Conservation (phyloP, 2,888 invertebrate genomes). For the Sinopyrophorus schimmeli region DNA sequence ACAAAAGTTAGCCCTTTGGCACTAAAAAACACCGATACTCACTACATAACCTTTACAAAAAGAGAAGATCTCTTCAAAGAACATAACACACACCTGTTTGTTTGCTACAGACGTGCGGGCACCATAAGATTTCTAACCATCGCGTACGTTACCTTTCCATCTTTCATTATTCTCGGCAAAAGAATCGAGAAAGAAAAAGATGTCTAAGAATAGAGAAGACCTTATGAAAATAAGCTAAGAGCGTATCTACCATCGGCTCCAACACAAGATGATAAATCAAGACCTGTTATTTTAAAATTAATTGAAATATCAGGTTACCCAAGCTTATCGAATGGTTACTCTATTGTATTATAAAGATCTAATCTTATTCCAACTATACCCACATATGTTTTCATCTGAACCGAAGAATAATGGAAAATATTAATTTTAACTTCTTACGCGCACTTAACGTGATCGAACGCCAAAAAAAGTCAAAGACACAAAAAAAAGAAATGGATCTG, state of each 20-base stretch:
- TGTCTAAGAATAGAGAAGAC: slow-evolving; percentile 12
- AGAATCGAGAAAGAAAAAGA: slow-evolving; percentile 20
- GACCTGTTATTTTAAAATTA: slow-evolving; percentile 52
- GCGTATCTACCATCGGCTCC: slow-evolving; percentile 55
- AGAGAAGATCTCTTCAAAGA: slow-evolving; percentile 16
- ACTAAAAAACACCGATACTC: slow-evolving; percentile 34
- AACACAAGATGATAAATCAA: slow-evolving; percentile 51
- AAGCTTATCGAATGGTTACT: slow-evolving; percentile 43
- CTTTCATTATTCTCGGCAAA: slow-evolving; percentile 12
- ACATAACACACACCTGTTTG: slow-evolving; percentile 29
- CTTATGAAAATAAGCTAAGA: slow-evolving; percentile 41
- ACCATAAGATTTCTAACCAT: slow-evolving; percentile 38
- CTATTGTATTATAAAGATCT: slow-evolving; percentile 45
- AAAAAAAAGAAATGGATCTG: slow-evolving; percentile 10
- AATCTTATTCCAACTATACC: slow-evolving; percentile 36
- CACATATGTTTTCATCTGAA: slow-evolving; percentile 25
- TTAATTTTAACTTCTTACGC: too few species aligned
- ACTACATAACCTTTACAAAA: slow-evolving; percentile 35
- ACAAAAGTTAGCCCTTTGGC: slow-evolving; percentile 33
- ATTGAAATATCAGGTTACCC: slow-evolving; percentile 54
- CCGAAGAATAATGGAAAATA: slow-evolving; percentile 19
- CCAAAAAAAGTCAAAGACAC: slow-evolving; percentile 5
- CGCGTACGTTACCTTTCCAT: slow-evolving; percentile 22
- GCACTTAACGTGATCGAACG: too few species aligned
- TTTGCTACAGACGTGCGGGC: slow-evolving; percentile 40